Evolutionary conservation across 2,888 invertebrate genomes (phyloP), one percentile per base, ranked within the genome.

Genomic region (Heliconius hortense): DNA sequence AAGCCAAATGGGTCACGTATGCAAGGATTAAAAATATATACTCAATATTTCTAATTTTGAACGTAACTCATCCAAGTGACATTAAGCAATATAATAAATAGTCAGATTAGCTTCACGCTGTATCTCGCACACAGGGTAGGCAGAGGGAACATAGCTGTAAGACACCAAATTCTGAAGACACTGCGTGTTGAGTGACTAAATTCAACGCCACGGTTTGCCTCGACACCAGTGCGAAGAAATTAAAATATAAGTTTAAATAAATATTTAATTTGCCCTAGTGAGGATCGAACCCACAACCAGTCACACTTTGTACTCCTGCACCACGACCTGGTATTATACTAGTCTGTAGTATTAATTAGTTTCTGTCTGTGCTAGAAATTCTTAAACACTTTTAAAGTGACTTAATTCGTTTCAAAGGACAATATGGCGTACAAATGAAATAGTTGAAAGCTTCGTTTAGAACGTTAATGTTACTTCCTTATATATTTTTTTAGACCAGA

Each of bases 321-420:
- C 10, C 56, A 56, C 10, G 3, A n/a, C 48, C 7, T 48, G n/a
- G 39, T 39, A 39, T 39, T 66, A 24, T 39, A 24, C 39, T 39
- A 39, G 15, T 66, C 39, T 43, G 24, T 24, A 66, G 0, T 39
- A 66, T 43, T 24, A 66, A 39, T 66, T 66, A 39, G 0, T 24
- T 66, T 24, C 15, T 39, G 15, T n/a, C 39, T 39, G 39, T 8
- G 66, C 15, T 39, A 66, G 39, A 66, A 66, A 24, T 66, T 24
- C 66, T 43, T 66, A 24, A 66, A 43, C 39, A 66, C 35, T 64
- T 64, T 64, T 39, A 39, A 64, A 66, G 13, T 64, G n/a, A n/a
- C 35, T 66, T 39, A 43, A 66, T 15, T 8, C 39, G 13, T 39
- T 39, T 13, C 1, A 24, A 24, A 24, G 24, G 39, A 39, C 66